phyloP scores from a whole-genome alignment of 1,140 invertebrate species.

The Charaxes varanes region DNA sequence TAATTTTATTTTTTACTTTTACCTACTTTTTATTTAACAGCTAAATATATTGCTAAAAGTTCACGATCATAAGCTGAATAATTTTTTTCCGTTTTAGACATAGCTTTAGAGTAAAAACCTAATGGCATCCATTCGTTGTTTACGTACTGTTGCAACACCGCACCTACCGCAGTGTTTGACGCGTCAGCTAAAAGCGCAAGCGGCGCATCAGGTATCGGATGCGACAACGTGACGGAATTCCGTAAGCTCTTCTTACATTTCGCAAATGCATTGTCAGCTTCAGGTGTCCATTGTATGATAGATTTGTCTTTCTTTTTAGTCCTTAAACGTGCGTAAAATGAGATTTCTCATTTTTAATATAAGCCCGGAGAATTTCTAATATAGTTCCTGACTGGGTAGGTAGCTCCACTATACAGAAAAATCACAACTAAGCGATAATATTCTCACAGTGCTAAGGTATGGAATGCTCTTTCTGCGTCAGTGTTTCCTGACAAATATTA shows the following conservation, averaged over 20 bases:
- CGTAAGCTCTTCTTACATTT: too few relatives aligned
- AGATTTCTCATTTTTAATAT: too few relatives aligned
- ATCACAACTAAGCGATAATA: too few relatives aligned
- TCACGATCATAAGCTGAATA: conserved; percentile 15
- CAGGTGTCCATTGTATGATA: conserved; percentile 3
- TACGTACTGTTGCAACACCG: conserved; percentile 12
- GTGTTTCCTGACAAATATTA: too few relatives aligned
- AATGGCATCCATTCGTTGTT: conserved; percentile 8
- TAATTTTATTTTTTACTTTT: too few relatives aligned
- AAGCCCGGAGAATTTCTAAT: too few relatives aligned
- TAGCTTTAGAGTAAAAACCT: too few relatives aligned
- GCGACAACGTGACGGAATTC: conserved; percentile 9
- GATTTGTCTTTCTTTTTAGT: conserved; percentile 10
- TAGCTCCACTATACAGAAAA: too few relatives aligned
- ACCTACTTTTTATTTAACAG: conserved; percentile 15
- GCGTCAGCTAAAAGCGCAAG: conserved; percentile 9
- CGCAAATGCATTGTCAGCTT: conserved; percentile 8
- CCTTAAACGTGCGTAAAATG: too few relatives aligned
- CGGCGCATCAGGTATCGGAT: conserved; percentile 5
- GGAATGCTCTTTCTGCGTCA: too few relatives aligned
- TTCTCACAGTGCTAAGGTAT: too few relatives aligned
- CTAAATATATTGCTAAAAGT: conserved; percentile 13
- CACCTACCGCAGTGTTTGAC: conserved; percentile 9
- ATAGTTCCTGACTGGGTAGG: too few relatives aligned
- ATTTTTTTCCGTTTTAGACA: conserved; percentile 17